Evolutionary conservation across 2,888 invertebrate species (phyloP), one percentile per base, ranked within the genome.

Genomic region (Nipponacmea schrenckii): DNA sequence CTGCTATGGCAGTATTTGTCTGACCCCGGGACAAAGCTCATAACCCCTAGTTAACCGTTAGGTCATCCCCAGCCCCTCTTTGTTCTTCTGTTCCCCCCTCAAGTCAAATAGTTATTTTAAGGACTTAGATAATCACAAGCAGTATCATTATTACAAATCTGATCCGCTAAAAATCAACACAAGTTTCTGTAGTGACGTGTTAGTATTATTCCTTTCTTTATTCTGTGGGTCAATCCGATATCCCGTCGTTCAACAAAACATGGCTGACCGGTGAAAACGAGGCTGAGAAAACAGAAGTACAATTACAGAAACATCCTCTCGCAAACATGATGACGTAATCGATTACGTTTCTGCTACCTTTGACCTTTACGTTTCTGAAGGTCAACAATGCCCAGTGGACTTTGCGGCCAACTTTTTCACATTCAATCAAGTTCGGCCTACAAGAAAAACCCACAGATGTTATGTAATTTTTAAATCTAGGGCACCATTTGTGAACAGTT

Each of bases 231-330:
- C 56, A 56, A 56, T 56, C 56, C 56, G 56, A 20, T 56, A 56
- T 56, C 56, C 56, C 56, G 56, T 24, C 56, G 56, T 24, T 56
- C 56, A 39, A 56, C 56, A 56, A 56, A 56, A 56, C 56, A 56
- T 56, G 56, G 14, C 56, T 56, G 56, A 56, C 56, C 56, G 56
- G 8, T 56, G 39, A 56, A 20, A 56, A 56, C 12, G 24, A 56
- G 20, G 56, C 56, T 56, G 56, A 56, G 56, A 56, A 56, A 56
- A 56, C 56, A 56, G 20, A 56, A 12, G 24, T 24, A 20, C 24
- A 56, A 56, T 20, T 56, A 56, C 56, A 56, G 24, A 39, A 24
- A 20, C 20, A 24, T 56, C 56, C 20, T 15, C 10, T 24, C 2
- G 56, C 24, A 20, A 56, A 56, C 56, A 56, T 12, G 4, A 24